Conservation (phyloP, 2,888 invertebrate genomes). For the Carabus problematicus region DNA sequence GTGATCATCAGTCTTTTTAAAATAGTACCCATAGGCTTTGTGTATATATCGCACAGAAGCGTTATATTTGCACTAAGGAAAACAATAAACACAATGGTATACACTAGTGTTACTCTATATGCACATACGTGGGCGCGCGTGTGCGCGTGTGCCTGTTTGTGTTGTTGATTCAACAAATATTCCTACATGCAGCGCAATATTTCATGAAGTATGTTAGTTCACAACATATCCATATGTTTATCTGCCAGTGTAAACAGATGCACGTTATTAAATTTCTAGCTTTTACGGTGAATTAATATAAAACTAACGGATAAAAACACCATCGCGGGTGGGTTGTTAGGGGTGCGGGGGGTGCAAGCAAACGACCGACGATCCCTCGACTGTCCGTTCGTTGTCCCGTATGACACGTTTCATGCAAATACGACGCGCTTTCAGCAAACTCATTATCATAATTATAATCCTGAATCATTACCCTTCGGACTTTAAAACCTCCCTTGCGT, state of each 20-base stretch:
- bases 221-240: too few species aligned
- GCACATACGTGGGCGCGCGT: background rate
- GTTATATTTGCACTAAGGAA: constrained; percentile 30
- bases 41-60: too few species aligned
- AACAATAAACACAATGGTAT: constrained; percentile 38
- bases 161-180: background rate
- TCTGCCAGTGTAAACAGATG: too few species aligned
- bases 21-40: too few species aligned
- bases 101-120: constrained; percentile 3
- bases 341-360: constrained; percentile 1
- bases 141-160: constrained; percentile 6
- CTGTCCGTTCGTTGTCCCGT: constrained; percentile 12
- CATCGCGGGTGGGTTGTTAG: background rate
- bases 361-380: background rate
- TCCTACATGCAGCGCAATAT: too few species aligned
- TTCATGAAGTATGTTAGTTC: too few species aligned
- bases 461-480: constrained; percentile 43
- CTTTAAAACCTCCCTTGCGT: background rate
- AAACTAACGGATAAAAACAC: constrained; percentile 7
- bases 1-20: too few species aligned
- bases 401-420: constrained; percentile 41
- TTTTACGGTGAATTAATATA: constrained; percentile 10
- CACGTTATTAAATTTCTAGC: background rate
- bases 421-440: constrained; percentile 48
- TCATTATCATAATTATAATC: constrained; percentile 57